Base-by-base conservation (phyloP, 2,888 invertebrate species). In the Ectemnius lituratus region DNA sequence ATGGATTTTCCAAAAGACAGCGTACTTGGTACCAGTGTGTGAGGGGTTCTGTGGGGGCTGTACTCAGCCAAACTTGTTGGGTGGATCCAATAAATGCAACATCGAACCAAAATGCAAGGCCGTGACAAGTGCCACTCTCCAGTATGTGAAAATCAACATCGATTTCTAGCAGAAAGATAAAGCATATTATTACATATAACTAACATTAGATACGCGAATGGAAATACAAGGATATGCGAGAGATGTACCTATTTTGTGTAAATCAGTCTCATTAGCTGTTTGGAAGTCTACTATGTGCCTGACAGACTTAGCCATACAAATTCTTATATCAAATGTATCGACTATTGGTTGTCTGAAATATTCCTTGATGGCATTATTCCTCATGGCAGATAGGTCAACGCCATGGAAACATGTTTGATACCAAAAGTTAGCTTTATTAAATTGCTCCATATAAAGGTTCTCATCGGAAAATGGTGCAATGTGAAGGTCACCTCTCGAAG, bases 1-100 rank as follows among this genome's bases (percentile, higher is more conserved):
- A 94, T 1, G 99, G 99, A 83, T 96, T 96, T 89, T 98, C 97
- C 67, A 99, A 91, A 76, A 99, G 93, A 91, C 99, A 99, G 45
- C 99, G 94, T 2, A 99, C 99, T 92, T 99, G 99, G 91, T 99
- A 99, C 99, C 99, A 99, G 91, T 99, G 99, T 37, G 99, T 99
- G 20, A 99, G 92, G 0, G 99, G 98, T 90, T 99, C 99, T 2
- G 99, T 99, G 0, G 99, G 99, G 0, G 99, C 96, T 5, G 99
- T 99, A 6, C 99, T 99, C 46, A 99, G 91, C 99, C 99, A 99
- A 71, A 99, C 96, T 74, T 97, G 96, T 88, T 97, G 96, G 73
- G 94, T 94, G 60, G 94, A 94, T 49, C 99, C 99, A 73, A 96
- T 95, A 92, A 99, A 99, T 80, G 98, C 96, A 27, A 99, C 99